Evolutionary conservation across 92 coral and sea anemone species (phyloP), one percentile per base, ranked within the genome.

Genomic region (Phymanthus crucifer): DNA sequence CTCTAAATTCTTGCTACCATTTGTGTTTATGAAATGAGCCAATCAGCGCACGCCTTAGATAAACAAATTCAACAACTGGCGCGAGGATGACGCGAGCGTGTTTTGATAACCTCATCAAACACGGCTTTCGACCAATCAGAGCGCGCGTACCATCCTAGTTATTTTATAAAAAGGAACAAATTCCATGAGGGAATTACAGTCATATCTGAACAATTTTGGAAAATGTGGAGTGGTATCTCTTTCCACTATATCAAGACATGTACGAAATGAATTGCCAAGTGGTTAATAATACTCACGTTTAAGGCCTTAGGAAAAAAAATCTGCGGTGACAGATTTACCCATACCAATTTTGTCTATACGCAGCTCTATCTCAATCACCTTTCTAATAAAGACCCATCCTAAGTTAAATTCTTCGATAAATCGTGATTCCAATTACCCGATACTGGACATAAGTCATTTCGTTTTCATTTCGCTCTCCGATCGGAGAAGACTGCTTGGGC

Each of bases 371-470:
- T 87, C 34, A 88, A 87, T 73, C 65, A 83, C 66, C 68, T 83
- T 54, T 56, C 75, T 70, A 70, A 80, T 70, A 80, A 80, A 71
- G 77, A 70, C 66, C 84, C 84, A 70, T 80, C 70, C 57, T 48
- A 54, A 50, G 77, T 70, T 56, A 87, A 83, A 75, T 87, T 84
- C 61, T 83, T 84, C 79, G 89, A 84, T 66, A 83, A 88, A 57
- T 31, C 78, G 10, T 83, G 83, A 76, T 84, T 80, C 76, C 84
- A 84, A 71, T 81, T 88, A 61, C 91, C 88, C 36, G 88, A 83
- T 66, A 43, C 68, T 26, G 88, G 85, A 1, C 91, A 87, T 73
- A 73, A 85, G 77, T 57, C 77, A 87, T 32, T 83, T 0, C 23
- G 10, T 4, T 23, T 19, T n/a, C n/a, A n/a, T n/a, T n/a, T n/a